Base-by-base conservation (phyloP, 2,888 invertebrate species). In the Tetranychus piercei region DNA sequence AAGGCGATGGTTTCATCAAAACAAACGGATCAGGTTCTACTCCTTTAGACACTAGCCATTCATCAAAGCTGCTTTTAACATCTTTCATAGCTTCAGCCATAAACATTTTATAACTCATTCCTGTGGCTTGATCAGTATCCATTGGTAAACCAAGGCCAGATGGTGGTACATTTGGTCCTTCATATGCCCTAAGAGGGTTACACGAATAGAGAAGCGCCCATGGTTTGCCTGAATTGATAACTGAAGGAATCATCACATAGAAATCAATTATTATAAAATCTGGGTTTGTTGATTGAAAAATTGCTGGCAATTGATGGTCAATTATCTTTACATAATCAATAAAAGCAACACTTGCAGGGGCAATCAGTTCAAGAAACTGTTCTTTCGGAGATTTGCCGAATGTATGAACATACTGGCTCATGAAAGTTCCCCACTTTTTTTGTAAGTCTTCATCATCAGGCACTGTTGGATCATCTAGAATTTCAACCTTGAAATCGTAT, bases 391-490 rank as follows among this genome's bases (percentile, higher is more conserved):
- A 5, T 22, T 23, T 20, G 11, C 34, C 22, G 20, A 11, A 22
- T 9, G 69, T 5, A 20, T 20, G 11, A 11, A 9, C 69, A 11
- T 23, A 11, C 15, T 69, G 6, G 18, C 23, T 22, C 22, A 69
- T 69, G 69, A 69, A 69, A 11, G 20, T 20, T 23, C 69, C 69
- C 69, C 69, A 69, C 34, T 69, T 69, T 69, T 20, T 22, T 69
- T 69, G 69, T 6, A 11, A 8, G 20, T 69, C 69, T 20, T 69
- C 7, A 18, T 15, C 69, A 20, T 69, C 69, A 22, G 20, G 22
- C 22, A 69, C 20, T 11, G 9, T 6, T 2, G 69, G 20, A 8
- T 69, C 69, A 23, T 22, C 34, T 6, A 69, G 11, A 7, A 69
- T 23, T 69, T 69, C 69, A 1, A 69, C 43, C 1, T 34, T 11